Conservation (phyloP, 1,140 invertebrate genomes). For the Ceratina japonica region DNA sequence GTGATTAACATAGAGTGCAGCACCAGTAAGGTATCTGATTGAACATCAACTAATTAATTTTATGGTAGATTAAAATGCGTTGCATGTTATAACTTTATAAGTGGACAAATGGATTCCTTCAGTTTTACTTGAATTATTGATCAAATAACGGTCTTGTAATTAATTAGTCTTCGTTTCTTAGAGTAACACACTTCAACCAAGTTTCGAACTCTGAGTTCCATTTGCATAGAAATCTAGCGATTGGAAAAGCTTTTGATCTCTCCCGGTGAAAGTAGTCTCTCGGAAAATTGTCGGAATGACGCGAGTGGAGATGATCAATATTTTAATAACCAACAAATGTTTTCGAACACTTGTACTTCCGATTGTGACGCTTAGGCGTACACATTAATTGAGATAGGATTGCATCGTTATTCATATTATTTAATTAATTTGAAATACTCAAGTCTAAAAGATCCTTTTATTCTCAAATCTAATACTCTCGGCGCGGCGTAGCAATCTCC, state of each 20-base stretch:
- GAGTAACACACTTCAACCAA: neutral
- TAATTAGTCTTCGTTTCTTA: neutral
- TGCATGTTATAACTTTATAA: no score
- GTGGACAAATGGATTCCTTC: neutral
- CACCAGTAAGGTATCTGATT: neutral
- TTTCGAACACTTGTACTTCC: neutral
- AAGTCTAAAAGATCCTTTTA: neutral
- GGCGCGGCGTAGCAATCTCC: no score
- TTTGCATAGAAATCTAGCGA: neutral
- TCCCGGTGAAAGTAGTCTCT: neutral
- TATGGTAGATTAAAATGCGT: no score
- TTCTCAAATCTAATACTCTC: neutral
- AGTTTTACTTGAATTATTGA: neutral
- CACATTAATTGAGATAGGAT: neutral
- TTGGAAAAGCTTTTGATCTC: neutral
- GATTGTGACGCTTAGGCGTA: neutral
- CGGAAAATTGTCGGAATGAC: neutral
- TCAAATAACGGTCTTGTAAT: conserved; percentile 13
- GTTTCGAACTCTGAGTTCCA: neutral
- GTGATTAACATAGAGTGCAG: neutral
- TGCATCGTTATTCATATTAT: neutral
- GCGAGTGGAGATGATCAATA: neutral
- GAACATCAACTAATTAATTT: no score
- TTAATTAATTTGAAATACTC: neutral
- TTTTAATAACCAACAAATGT: neutral